Conservation (phyloP, 2,113 vertebrate species). For the Fulica atra region DNA sequence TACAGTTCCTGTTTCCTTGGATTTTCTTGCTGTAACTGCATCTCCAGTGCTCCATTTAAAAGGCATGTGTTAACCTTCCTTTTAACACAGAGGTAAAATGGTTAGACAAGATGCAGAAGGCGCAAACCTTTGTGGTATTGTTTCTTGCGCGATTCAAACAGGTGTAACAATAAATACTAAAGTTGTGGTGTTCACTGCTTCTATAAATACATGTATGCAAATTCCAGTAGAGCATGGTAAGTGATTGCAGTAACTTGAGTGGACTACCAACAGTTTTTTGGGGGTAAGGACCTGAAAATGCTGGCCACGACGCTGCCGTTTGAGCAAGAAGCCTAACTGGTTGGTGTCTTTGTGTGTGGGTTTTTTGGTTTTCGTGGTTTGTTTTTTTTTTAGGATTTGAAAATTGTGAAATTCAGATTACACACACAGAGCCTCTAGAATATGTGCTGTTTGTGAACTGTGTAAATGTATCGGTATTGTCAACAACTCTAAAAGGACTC, state of each 20-base stretch:
- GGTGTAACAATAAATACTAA: neutral
- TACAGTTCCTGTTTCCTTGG: neutral
- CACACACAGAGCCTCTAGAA: neutral
- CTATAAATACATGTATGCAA: neutral
- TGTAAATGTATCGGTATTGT: neutral
- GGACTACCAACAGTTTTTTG: neutral
- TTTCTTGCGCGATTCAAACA: neutral
- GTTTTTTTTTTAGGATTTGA: neutral
- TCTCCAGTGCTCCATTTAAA: neutral
- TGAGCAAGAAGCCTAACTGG: neutral
- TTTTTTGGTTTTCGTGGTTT: neutral
- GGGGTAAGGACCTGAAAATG: neutral
- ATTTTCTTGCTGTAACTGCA: neutral
- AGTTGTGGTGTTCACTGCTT: neutral
- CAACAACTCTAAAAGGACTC: neutral
- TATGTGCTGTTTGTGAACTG: neutral
- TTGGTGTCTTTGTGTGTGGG: neutral
- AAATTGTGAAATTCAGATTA: neutral
- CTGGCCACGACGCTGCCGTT: neutral
- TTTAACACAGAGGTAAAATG: neutral
- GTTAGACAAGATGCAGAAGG: neutral
- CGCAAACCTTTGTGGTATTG: fast-evolving
- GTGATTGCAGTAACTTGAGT: neutral
- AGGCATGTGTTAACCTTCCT: neutral
- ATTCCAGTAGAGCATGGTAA: neutral